Percentiles rank a stretch among this genome's conserved stretches.
These are phyloP conservation scores for Rhinoraja longicauda DNA, from an alignment of 2,797 vertebrate genomes.

Conservation along the genomic window DNA sequence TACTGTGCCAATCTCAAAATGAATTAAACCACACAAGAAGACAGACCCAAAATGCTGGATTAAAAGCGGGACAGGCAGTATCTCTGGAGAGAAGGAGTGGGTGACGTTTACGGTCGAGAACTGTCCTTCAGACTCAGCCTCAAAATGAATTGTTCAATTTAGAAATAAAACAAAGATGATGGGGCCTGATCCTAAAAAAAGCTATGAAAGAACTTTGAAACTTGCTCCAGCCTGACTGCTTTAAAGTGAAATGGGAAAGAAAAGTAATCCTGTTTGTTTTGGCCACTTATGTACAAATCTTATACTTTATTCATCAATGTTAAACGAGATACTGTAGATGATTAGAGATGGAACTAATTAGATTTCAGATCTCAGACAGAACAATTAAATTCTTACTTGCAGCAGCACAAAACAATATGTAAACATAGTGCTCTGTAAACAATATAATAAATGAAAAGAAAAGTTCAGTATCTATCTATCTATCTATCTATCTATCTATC, in stretches of 20 bases:
- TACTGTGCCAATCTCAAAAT: neutral
- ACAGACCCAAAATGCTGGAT: too few relatives aligned
- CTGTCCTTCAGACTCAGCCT: too few relatives aligned
- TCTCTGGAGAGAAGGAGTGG: too few relatives aligned
- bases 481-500: too few relatives aligned
- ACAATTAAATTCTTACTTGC: neutral
- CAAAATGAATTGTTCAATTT: neutral
- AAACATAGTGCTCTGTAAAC: too few relatives aligned
- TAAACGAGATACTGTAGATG: neutral
- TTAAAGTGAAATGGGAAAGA: neutral
- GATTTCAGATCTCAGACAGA: neutral
- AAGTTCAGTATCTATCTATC: too few relatives aligned
- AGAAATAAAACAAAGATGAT: neutral
- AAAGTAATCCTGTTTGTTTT: neutral
- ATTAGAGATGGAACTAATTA: constrained; percentile 10
- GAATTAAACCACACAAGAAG: too few relatives aligned
- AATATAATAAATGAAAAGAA: too few relatives aligned
- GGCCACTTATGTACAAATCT: neutral
- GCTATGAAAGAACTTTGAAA: neutral
- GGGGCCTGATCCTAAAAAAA: neutral
- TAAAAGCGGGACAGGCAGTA: too few relatives aligned
- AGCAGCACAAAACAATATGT: too few relatives aligned
- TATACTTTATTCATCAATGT: neutral
- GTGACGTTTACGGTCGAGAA: too few relatives aligned
- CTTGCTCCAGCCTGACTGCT: neutral